A percentile compares a stretch with the other conserved stretches of the same genome.
These are phyloP conservation scores for Napeogenes sylphis DNA, from an alignment of 2,888 invertebrate genomes.

Conservation along the genomic window DNA sequence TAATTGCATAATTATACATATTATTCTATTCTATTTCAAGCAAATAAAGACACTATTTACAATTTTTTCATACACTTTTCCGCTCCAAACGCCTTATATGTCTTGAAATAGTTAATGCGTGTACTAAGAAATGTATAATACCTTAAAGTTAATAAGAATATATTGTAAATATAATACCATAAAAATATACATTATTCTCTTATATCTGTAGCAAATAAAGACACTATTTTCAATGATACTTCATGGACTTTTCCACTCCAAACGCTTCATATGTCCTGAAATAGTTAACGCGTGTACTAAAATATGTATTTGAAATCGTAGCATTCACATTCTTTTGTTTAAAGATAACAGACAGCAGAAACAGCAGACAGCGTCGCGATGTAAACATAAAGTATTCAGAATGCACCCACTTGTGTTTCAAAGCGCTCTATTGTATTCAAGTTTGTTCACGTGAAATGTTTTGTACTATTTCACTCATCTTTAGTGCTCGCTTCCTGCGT, in stretches of 20 bases:
- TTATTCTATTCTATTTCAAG: too few relatives aligned
- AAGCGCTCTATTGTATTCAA: slow-evolving; percentile 27
- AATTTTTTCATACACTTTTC: too few relatives aligned
- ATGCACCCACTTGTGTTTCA: slow-evolving; percentile 30
- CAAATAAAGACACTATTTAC: too few relatives aligned
- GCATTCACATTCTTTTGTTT: slow-evolving; percentile 17
- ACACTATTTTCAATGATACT: too few relatives aligned
- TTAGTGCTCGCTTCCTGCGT: slow-evolving; percentile 26
- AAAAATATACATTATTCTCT: too few relatives aligned
- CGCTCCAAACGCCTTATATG: background rate
- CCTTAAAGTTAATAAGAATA: background rate
- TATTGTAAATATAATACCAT: too few relatives aligned
- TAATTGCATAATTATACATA: too few relatives aligned
- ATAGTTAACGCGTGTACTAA: background rate
- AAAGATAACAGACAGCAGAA: slow-evolving; percentile 15
- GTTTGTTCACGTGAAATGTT: slow-evolving; percentile 29
- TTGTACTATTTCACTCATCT: slow-evolving; percentile 24
- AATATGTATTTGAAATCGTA: slow-evolving; percentile 18
- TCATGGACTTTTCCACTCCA: background rate
- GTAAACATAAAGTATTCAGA: slow-evolving; percentile 28
- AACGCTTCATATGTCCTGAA: background rate
- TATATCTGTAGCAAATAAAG: too few relatives aligned
- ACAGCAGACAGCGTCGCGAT: slow-evolving; percentile 13
- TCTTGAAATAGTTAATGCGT: background rate
- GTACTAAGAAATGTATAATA: slow-evolving; percentile 9